Evolutionary conservation across 2,797 vertebrate genomes (phyloP), one percentile per base, ranked within the genome.

Genomic region (Syndactyla subalaris): DNA sequence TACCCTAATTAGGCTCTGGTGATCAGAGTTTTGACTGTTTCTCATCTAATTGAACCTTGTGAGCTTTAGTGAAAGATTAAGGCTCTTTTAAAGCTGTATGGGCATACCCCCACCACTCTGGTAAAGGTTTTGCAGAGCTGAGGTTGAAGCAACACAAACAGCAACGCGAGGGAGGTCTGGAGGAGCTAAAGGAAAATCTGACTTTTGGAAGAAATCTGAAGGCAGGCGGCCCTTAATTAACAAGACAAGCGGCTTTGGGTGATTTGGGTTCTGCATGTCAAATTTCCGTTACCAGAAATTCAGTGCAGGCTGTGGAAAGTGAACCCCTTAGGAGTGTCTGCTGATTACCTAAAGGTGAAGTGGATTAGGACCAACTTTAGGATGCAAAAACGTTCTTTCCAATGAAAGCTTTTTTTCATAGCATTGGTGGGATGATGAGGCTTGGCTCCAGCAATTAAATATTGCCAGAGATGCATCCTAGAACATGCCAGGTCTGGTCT

Each of bases 111-210:
- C 10, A 5, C 24, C 12, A 36, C 32, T 39, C 36, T 67, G 32
- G 39, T 54, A 27, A 66, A 57, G 74, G 39, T 5, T 0, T 21
- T 27, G 36, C 27, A 70, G 46, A 68, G 41, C 48, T 71, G 71
- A 73, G 55, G 48, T 16, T 51, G 65, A 77, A 83, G 45, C 24
- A 23, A 12, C 34, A 67, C 61, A 70, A 89, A 26, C 1, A 43
- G 68, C 8, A 43, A 57, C 23, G 12, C 5, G 23, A 79, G 49
- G 49, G 72, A 76, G 51, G 43, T 78, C 74, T 91, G 92, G 67
- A 90, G 59, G 49, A 87, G 45, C 63, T 73, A n/a, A 88, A 95
- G 90, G 86, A 81, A 94, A 95, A 92, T 70, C 17, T 94, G 93
- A 85, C 39, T 94, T 91, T 61, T 85, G 78, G 75, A 92, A 85